phyloP scores from a whole-genome alignment of 2,113 vertebrate species.

The Zosterops japonicus region DNA sequence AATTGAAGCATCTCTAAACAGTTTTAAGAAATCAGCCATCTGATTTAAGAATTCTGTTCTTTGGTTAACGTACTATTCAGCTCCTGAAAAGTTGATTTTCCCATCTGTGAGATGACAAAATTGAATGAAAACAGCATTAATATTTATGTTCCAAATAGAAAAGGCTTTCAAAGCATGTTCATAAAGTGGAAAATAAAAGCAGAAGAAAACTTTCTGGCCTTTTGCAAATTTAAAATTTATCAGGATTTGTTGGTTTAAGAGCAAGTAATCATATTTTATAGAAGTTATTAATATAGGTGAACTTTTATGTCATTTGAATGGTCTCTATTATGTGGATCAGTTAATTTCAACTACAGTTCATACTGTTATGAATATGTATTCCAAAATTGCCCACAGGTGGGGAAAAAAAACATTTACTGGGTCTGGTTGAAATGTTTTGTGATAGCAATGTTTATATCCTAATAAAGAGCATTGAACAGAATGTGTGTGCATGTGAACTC shows the following conservation, averaged over 20 bases:
- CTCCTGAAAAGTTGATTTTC: constrained; percentile 35
- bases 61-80: neutral
- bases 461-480: neutral
- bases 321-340: neutral
- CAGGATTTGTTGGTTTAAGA: neutral
- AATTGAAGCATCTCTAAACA: constrained; percentile 17
- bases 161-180: neutral
- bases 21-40: neutral
- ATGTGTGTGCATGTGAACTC: neutral
- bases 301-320: neutral
- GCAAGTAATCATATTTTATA: neutral
- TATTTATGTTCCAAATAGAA: constrained; percentile 33
- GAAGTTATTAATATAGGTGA: neutral
- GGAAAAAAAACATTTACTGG: neutral
- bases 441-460: neutral
- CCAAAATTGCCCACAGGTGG: neutral
- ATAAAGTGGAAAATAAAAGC: constrained; percentile 12
- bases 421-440: neutral
- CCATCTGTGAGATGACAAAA: constrained; percentile 35
- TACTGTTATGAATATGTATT: neutral
- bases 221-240: neutral
- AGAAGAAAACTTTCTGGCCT: neutral
- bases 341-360: neutral
- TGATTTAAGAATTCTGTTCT: constrained; percentile 5
- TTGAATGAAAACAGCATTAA: constrained; percentile 15